Evolutionary conservation across 1,140 invertebrate species (phyloP).

Genomic region (Hycleus phaleratus): DNA sequence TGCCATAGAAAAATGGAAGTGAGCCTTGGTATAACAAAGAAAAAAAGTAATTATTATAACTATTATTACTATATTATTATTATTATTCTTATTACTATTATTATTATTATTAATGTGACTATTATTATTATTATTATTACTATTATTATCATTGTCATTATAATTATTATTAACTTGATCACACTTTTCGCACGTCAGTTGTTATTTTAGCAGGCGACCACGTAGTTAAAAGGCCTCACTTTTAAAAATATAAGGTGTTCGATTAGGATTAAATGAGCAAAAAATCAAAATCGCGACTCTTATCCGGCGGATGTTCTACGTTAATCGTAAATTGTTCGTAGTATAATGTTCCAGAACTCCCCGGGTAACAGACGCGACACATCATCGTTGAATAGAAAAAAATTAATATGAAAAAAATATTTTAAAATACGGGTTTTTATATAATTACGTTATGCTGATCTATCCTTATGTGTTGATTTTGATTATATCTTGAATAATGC

Average conservation of each 20-base stretch:
- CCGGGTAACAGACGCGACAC: conserved; percentile 32
- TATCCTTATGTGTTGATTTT: conserved; percentile 36
- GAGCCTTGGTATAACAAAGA: conserved; percentile 25
- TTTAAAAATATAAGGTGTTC: conserved; percentile 19
- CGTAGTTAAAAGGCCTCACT: conserved; percentile 13
- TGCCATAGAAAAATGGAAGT: conserved; percentile 25
- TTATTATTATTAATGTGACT: too few species aligned
- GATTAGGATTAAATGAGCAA: conserved; percentile 36
- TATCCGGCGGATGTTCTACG: conserved; percentile 34
- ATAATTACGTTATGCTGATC: conserved; percentile 33
- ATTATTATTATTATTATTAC: neutral
- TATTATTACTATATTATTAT: neutral
- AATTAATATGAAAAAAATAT: conserved; percentile 30
- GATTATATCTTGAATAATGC: conserved; percentile 14
- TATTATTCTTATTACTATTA: too few species aligned
- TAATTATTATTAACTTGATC: too few species aligned
- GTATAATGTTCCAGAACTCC: conserved; percentile 36
- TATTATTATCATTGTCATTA: too few species aligned
- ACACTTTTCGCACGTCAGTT: conserved; percentile 15
- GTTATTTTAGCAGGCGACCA: conserved; percentile 14
- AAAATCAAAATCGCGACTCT: conserved; percentile 38
- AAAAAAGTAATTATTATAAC: neutral
- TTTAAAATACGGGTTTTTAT: conserved; percentile 33
- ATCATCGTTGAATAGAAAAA: conserved; percentile 10
- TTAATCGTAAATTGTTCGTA: conserved; percentile 40